Percentiles rank a stretch among this genome's conserved stretches.
Conservation (phyloP, 2,888 invertebrate species). For the Elmis aenea region DNA sequence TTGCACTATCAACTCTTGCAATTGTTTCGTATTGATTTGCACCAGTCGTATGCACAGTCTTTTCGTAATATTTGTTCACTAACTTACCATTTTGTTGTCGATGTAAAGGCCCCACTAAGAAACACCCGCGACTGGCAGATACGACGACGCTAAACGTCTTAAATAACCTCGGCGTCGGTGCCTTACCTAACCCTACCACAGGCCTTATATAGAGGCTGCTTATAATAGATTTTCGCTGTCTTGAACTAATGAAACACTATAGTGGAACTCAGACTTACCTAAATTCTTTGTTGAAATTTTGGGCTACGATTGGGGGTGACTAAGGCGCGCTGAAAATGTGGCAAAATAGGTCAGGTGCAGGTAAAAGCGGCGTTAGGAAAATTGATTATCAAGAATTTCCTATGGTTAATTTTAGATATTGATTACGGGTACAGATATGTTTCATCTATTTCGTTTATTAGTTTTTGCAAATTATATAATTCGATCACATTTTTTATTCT, state of each 20-base stretch:
- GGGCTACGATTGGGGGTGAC: slow-evolving; percentile 13
- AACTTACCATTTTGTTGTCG: slow-evolving; percentile 42
- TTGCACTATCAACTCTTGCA: no score
- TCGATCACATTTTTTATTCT: no score
- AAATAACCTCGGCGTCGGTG: slow-evolving; percentile 37
- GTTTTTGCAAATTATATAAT: no score
- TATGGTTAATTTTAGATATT: no score
- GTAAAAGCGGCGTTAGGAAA: no score
- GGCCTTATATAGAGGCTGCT: slow-evolving; percentile 39
- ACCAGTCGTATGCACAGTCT: no score
- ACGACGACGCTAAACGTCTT: slow-evolving; percentile 28
- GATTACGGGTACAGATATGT: no score
- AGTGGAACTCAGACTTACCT: slow-evolving; percentile 19
- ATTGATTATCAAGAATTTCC: no score
- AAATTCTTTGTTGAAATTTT: slow-evolving; percentile 16
- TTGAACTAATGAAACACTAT: slow-evolving; percentile 27
- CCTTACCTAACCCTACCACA: slow-evolving; percentile 31
- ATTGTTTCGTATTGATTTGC: no score
- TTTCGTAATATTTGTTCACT: neutral
- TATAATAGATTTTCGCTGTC: slow-evolving; percentile 33
- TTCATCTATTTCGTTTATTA: no score
- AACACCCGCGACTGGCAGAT: slow-evolving; percentile 41
- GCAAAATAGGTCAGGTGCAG: no score
- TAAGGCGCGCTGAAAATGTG: no score
- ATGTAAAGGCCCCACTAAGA: slow-evolving; percentile 36